phyloP scores from a whole-genome alignment of 2,888 invertebrate genomes.

The Drosophila anomalipes region DNA sequence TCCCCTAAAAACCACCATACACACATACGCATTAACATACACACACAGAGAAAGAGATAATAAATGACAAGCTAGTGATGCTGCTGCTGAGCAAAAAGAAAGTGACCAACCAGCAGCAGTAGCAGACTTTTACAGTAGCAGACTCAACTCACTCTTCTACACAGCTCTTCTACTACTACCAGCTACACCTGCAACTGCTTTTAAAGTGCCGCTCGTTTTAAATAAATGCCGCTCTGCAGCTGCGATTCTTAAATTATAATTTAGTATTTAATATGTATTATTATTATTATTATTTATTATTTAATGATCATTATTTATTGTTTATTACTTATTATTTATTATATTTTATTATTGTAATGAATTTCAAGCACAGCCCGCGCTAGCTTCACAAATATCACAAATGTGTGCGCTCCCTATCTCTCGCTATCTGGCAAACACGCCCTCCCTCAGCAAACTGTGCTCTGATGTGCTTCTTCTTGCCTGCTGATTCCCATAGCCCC shows the following conservation, averaged over 20 bases:
- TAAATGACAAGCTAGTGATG: slow-evolving; percentile 1
- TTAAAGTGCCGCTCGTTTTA: background rate
- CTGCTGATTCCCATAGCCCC: background rate
- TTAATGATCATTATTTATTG: background rate
- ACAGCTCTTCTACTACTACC: background rate
- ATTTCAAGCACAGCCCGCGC: too few relatives aligned
- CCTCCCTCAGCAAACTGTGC: too few relatives aligned
- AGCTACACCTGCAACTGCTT: background rate
- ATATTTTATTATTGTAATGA: background rate
- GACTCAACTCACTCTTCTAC: background rate
- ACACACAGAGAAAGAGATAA: background rate
- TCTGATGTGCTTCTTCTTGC: background rate
- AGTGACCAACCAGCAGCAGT: background rate
- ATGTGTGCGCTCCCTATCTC: too few relatives aligned
- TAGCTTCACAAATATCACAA: too few relatives aligned
- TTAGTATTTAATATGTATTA: background rate
- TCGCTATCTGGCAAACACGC: too few relatives aligned
- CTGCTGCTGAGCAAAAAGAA: slow-evolving; percentile 1
- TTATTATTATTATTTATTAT: background rate
- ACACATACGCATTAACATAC: background rate
- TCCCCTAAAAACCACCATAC: background rate
- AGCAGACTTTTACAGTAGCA: background rate
- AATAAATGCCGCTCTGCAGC: background rate
- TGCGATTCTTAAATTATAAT: background rate
- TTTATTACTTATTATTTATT: background rate